Conservation (phyloP, 2,113 vertebrate species). For the Ceratotherium simum region DNA sequence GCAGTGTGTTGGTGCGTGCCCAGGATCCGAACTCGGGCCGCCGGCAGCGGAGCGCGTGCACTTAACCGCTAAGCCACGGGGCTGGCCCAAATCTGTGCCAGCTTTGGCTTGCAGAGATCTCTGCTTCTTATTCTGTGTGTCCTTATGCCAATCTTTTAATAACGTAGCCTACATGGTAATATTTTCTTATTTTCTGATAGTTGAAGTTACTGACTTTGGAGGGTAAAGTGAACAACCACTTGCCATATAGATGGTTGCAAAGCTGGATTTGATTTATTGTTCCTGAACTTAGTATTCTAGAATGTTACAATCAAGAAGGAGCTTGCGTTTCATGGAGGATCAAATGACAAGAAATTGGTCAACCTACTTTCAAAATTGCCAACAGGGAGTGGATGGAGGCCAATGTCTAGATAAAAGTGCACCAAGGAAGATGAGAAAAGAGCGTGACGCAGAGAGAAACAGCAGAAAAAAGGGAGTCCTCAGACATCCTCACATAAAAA, state of each 20-base stretch:
- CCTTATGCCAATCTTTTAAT: background rate
- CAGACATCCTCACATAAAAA: background rate
- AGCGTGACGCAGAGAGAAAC: background rate
- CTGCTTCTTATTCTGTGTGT: background rate
- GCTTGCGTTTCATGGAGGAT: background rate
- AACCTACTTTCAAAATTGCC: background rate
- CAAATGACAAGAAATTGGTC: background rate
- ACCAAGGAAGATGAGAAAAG: background rate
- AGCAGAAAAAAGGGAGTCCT: background rate
- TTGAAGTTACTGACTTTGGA: slow-evolving; percentile 22
- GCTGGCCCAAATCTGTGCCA: background rate
- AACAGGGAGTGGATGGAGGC: background rate
- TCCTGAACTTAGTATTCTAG: background rate
- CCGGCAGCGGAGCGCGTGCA: no score
- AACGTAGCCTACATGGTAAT: background rate
- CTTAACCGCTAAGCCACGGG: no score
- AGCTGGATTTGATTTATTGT: background rate
- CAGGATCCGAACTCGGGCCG: no score
- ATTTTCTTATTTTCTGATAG: background rate
- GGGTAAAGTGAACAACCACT: background rate
- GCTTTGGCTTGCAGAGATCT: background rate
- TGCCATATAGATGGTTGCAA: background rate
- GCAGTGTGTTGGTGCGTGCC: no score
- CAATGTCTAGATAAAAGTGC: background rate
- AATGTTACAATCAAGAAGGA: background rate